Conservation (phyloP, 1,140 invertebrate genomes). For the Microplitis mediator region DNA sequence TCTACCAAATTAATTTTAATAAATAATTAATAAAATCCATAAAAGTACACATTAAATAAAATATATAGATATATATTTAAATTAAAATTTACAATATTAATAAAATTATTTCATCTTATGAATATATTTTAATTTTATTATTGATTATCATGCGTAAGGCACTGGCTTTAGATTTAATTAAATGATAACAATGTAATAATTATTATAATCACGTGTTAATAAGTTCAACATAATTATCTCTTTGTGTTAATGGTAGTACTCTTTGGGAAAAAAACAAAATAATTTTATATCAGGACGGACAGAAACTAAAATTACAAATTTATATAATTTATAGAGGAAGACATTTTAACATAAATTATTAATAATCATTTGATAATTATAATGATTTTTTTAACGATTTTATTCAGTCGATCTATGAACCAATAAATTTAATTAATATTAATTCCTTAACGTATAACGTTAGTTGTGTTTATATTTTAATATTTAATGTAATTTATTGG, state of each 20-base stretch:
- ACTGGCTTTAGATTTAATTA: neutral
- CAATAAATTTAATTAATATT: no score
- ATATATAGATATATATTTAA: neutral
- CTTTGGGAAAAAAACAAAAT: slow-evolving; percentile 8
- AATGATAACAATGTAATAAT: neutral
- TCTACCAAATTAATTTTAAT: neutral
- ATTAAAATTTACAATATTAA: neutral
- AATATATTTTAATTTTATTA: neutral
- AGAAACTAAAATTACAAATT: neutral
- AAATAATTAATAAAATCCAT: neutral
- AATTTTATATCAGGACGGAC: neutral
- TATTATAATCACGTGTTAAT: neutral
- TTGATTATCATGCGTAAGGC: neutral
- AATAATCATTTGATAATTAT: no score
- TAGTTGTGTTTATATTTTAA: no score
- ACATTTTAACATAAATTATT: neutral
- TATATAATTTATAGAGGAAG: neutral
- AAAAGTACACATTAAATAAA: neutral
- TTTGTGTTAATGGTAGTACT: neutral
- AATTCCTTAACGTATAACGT: no score
- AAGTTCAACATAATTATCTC: neutral
- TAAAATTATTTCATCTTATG: neutral
- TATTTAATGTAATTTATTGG: no score
- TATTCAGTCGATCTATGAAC: no score
- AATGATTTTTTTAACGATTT: no score